These are phyloP conservation scores for Neodontobutis hainanensis DNA, from an alignment of 2,113 vertebrate species.

Conservation along the genomic window DNA sequence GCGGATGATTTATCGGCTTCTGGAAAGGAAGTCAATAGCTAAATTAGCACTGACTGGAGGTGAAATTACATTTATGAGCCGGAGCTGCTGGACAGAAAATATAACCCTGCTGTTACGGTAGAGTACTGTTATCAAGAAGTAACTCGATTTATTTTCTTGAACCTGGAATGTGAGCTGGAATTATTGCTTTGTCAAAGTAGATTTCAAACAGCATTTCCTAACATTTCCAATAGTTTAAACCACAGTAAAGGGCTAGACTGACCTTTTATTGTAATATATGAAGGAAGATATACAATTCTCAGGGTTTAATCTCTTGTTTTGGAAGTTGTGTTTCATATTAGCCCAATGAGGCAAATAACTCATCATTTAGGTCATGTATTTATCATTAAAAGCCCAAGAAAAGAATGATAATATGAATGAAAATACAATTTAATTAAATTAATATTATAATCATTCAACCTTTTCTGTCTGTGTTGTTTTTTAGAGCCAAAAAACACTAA, in stretches of 20 bases:
- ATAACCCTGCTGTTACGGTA: constrained; percentile 17
- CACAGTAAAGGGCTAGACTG: too few relatives aligned
- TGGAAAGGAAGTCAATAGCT: constrained; percentile 66
- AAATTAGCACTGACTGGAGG: constrained; percentile 72
- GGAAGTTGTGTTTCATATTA: constrained; percentile 40
- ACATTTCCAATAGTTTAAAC: constrained; percentile 2
- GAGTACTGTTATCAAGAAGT: constrained; percentile 6
- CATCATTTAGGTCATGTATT: too few relatives aligned
- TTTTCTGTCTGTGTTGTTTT: too few relatives aligned
- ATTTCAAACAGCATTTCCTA: neutral
- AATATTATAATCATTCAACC: too few relatives aligned
- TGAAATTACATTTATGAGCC: constrained; percentile 69
- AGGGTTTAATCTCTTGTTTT: constrained; percentile 15
- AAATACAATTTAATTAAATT: too few relatives aligned
- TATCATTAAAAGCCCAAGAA: too few relatives aligned
- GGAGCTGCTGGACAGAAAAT: constrained; percentile 36
- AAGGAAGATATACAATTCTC: too few relatives aligned
- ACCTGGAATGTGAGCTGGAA: constrained; percentile 17
- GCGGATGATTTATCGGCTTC: constrained; percentile 68
- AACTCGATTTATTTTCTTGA: constrained; percentile 9
- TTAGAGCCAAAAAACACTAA: too few relatives aligned
- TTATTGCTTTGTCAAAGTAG: constrained; percentile 3
- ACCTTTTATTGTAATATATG: too few relatives aligned
- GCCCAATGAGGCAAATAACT: too few relatives aligned
- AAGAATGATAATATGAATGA: too few relatives aligned